Conservation (phyloP, 1,140 invertebrate genomes). For the Lepidurus apus region DNA sequence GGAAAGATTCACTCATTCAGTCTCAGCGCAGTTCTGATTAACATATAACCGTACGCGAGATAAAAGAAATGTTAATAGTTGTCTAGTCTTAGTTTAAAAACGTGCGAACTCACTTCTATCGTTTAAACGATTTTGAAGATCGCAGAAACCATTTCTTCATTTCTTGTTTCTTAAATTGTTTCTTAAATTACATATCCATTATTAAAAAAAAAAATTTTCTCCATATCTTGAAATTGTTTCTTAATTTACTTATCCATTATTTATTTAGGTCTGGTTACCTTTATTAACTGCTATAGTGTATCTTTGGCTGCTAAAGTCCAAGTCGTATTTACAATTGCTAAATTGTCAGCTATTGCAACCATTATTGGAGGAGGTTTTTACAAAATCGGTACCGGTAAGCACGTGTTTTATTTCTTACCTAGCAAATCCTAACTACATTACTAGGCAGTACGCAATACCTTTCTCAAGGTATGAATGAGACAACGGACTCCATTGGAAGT, state of each 20-base stretch:
- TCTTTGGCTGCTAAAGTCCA: constrained; percentile 47
- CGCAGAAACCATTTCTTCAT: too few species aligned
- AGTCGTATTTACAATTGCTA: constrained; percentile 48
- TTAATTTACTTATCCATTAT: too few species aligned
- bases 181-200: too few species aligned
- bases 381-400: constrained; percentile 43
- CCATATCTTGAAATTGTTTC: too few species aligned
- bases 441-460: constrained; percentile 42
- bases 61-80: too few species aligned
- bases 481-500: constrained; percentile 42
- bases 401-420: background rate
- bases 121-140: too few species aligned
- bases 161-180: too few species aligned
- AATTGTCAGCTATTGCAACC: constrained; percentile 47
- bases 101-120: too few species aligned
- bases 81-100: too few species aligned
- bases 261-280: constrained; percentile 45
- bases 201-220: constrained; percentile 38
- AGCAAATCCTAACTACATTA: background rate
- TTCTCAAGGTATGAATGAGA: constrained; percentile 45
- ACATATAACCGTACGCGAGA: too few species aligned
- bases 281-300: constrained; percentile 49
- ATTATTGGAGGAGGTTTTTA: constrained; percentile 47
- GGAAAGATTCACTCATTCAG: too few species aligned
- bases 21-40: too few species aligned